A percentile compares a stretch with the other conserved stretches of the same genome.
These are phyloP conservation scores for Megaceryle maxima DNA, from an alignment of 2,113 vertebrate genomes.

Conservation along the genomic window DNA sequence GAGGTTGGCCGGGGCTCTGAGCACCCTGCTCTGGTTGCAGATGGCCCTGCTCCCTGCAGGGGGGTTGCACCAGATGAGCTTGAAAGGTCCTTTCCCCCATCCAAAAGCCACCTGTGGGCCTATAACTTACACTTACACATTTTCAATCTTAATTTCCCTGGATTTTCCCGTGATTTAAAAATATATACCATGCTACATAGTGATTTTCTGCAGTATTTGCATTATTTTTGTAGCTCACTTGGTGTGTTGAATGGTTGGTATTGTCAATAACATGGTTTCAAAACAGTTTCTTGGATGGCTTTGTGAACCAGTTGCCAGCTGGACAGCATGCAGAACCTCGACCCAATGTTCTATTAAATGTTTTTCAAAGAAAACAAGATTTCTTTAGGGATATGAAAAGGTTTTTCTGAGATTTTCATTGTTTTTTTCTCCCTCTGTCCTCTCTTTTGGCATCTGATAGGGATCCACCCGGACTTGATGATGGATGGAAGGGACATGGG, in stretches of 20 bases:
- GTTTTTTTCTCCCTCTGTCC: background rate
- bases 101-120: no score
- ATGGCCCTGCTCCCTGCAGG: no score
- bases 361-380: background rate
- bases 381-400: background rate
- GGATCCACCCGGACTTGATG: background rate
- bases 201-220: background rate
- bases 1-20: background rate
- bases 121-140: background rate
- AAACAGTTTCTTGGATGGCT: background rate
- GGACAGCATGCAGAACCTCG: rapidly evolving
- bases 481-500: background rate
- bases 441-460: background rate
- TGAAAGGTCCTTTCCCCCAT: background rate
- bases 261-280: background rate
- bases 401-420: background rate
- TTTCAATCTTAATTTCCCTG: background rate
- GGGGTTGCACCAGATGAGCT: no score
- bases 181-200: rapidly evolving
- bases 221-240: background rate
- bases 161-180: background rate
- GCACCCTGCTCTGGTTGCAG: background rate
- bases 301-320: constrained; percentile 4
- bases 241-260: background rate
- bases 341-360: background rate